Conservation (phyloP, 1,140 invertebrate genomes). For the Saxidomus purpurata region DNA sequence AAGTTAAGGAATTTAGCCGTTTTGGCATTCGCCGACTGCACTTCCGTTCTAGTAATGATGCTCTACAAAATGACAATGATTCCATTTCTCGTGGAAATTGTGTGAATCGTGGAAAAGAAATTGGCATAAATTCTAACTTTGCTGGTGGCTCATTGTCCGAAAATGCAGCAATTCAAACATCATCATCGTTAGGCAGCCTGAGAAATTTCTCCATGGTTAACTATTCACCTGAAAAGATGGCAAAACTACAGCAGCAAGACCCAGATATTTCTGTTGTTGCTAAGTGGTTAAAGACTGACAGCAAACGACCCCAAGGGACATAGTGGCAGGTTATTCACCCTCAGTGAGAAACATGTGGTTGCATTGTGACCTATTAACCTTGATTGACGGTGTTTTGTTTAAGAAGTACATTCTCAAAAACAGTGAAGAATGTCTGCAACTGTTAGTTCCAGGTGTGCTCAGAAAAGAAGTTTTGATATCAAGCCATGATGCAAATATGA, state of each 20-base stretch:
- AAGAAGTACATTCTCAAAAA: not conserved
- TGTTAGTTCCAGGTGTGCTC: not conserved
- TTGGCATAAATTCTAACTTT: not conserved
- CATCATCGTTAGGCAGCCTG: not conserved
- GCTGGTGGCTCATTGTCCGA: not conserved
- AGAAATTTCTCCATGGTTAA: not conserved
- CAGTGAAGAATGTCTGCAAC: not conserved
- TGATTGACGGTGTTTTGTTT: not conserved
- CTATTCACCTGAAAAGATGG: not conserved
- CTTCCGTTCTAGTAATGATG: not conserved
- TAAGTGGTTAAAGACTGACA: not conserved
- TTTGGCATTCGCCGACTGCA: not conserved
- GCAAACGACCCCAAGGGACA: not conserved
- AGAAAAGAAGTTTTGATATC: not conserved
- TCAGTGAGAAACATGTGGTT: not conserved
- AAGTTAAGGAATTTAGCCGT: not conserved
- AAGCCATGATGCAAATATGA: not conserved
- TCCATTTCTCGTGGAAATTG: too few relatives aligned
- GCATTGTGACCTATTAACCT: not conserved
- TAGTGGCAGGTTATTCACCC: not conserved
- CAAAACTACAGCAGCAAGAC: not conserved
- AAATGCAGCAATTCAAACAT: too few relatives aligned
- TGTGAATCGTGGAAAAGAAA: too few relatives aligned
- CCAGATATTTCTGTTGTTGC: not conserved
- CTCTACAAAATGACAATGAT: not conserved